Conservation (phyloP, 1,140 invertebrate species). For the Chionoecetes opilio region DNA sequence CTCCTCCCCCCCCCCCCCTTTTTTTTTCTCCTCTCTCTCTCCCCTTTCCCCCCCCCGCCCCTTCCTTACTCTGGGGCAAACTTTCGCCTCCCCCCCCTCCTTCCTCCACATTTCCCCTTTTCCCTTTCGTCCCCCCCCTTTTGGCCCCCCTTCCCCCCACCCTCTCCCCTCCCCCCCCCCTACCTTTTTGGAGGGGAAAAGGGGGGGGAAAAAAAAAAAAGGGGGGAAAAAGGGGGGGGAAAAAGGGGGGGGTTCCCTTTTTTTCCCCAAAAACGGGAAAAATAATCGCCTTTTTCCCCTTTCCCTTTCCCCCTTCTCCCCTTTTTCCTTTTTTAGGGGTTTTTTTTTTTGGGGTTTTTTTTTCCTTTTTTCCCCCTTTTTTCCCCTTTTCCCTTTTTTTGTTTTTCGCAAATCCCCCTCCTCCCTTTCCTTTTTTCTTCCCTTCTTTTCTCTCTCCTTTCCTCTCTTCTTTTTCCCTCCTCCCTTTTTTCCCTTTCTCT, state of each 20-base stretch:
- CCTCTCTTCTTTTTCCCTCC: too few relatives aligned
- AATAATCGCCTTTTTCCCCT: not conserved
- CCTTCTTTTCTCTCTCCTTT: not conserved
- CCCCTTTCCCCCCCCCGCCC: not conserved
- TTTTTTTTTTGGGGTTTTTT: too few relatives aligned
- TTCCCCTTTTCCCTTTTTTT: too few relatives aligned
- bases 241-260: conserved; percentile 48
- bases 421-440: not conserved
- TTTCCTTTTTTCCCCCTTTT: not conserved
- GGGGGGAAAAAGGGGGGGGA: conserved; percentile 51
- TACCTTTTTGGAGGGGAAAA: not conserved
- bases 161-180: not conserved
- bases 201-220: conserved; percentile 43
- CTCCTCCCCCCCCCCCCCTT: too few relatives aligned
- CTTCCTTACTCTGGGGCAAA: not conserved
- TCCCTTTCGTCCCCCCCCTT: too few relatives aligned
- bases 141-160: too few relatives aligned
- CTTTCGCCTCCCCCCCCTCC: too few relatives aligned
- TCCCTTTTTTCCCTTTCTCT: not conserved
- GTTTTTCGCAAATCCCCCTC: too few relatives aligned
- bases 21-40: not conserved
- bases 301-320: not conserved
- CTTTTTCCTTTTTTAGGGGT: not conserved
- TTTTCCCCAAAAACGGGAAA: conserved; percentile 65
- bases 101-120: too few relatives aligned